A percentile compares a stretch with the other conserved stretches of the same genome.
These are phyloP conservation scores for Gallinago solitaria DNA, from an alignment of 2,797 vertebrate genomes.

Conservation along the genomic window DNA sequence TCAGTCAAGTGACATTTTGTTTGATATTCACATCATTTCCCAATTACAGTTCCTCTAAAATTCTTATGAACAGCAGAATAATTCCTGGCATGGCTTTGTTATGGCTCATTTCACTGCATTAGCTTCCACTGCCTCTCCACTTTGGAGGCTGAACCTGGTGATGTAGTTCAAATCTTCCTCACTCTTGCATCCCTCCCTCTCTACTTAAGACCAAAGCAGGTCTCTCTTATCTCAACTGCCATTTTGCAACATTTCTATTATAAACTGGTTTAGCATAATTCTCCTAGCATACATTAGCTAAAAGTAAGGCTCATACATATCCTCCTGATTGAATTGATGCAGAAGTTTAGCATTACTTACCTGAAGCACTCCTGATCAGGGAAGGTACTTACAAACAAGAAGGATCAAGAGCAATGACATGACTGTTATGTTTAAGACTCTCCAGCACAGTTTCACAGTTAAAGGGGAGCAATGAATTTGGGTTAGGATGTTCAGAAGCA, in stretches of 20 bases:
- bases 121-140: conserved; percentile 1
- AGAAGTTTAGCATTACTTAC: neutral
- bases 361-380: neutral
- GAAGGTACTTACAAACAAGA: neutral
- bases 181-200: neutral
- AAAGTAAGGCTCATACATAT: neutral
- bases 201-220: neutral
- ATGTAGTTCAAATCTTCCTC: neutral
- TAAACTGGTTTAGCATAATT: neutral
- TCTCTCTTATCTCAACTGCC: neutral
- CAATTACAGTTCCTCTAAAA: conserved; percentile 46
- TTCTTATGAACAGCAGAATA: conserved; percentile 46
- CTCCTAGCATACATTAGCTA: neutral
- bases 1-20: conserved; percentile 53
- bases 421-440: neutral
- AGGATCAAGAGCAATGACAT: neutral
- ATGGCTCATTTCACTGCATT: conserved; percentile 49
- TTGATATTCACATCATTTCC: conserved; percentile 58
- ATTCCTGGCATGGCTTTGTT: conserved; percentile 36
- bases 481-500: neutral
- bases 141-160: neutral
- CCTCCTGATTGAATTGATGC: neutral
- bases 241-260: neutral
- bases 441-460: neutral
- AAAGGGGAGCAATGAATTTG: neutral